A percentile compares a stretch with the other conserved stretches of the same genome.
Conservation (phyloP, 2,113 vertebrate species). For the Chloropsis cyanopogon region DNA sequence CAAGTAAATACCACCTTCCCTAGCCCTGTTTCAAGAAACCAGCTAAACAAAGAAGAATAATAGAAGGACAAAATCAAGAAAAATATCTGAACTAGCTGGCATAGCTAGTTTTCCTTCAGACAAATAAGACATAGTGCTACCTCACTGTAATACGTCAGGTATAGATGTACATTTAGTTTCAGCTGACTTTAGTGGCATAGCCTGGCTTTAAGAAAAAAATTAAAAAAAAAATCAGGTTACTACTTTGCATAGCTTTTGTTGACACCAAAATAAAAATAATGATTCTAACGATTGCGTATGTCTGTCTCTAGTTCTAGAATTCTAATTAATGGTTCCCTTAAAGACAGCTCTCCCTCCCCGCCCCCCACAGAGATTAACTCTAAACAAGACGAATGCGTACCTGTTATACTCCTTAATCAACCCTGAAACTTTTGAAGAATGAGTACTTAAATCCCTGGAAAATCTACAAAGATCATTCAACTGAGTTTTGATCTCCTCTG, state of each 20-base stretch:
- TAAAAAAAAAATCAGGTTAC: fast-evolving
- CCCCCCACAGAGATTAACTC: not conserved
- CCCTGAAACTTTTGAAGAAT: slow-evolving; percentile 88
- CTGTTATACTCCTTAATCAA: slow-evolving; percentile 96
- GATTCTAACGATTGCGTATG: not conserved
- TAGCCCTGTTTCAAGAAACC: not conserved
- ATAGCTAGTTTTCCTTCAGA: not conserved
- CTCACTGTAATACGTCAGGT: not conserved
- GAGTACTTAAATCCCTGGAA: slow-evolving; percentile 86
- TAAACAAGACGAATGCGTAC: slow-evolving; percentile 69
- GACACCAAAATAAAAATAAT: not conserved
- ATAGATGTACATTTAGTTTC: not conserved
- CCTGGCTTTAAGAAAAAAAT: not conserved
- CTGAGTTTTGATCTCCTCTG: slow-evolving; percentile 89
- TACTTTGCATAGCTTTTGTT: not conserved
- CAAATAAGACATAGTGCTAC: not conserved
- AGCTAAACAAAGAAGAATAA: not conserved
- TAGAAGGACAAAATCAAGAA: not conserved
- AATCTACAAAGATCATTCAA: slow-evolving; percentile 92
- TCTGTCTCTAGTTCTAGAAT: not conserved
- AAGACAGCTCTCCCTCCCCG: fast-evolving
- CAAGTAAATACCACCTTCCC: not conserved
- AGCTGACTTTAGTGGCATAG: not conserved
- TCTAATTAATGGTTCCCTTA: not conserved
- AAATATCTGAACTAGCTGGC: not conserved